These are phyloP conservation scores for Tachysurus vachellii DNA, from an alignment of 2,113 vertebrate species.

Conservation along the genomic window DNA sequence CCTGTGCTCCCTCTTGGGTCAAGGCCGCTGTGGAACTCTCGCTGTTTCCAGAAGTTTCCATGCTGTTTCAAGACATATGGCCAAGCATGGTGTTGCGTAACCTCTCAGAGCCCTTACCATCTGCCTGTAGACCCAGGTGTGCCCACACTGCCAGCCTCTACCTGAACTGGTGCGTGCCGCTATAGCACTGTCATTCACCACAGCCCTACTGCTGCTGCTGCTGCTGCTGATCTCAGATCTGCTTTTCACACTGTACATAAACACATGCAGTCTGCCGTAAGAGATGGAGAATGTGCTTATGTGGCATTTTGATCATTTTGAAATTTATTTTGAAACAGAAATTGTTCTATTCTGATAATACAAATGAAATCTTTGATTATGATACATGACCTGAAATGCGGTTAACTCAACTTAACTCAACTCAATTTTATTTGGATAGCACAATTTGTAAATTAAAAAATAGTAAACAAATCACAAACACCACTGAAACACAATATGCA, in stretches of 20 bases:
- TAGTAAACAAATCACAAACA: no score
- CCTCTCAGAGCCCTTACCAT: slow-evolving; percentile 74
- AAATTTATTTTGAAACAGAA: no score
- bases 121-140: slow-evolving; percentile 76
- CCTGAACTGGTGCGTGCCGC: slow-evolving; percentile 61
- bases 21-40: slow-evolving; percentile 55
- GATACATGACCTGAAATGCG: neutral
- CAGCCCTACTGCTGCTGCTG: slow-evolving; percentile 58
- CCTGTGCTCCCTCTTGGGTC: slow-evolving; percentile 62
- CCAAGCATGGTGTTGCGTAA: slow-evolving; percentile 71
- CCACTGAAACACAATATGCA: no score
- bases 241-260: neutral
- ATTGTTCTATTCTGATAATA: neutral
- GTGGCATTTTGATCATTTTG: neutral
- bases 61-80: slow-evolving; percentile 76
- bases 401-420: neutral
- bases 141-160: slow-evolving; percentile 65
- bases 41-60: slow-evolving; percentile 69
- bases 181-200: slow-evolving; percentile 70
- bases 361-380: neutral
- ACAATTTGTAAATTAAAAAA: no score
- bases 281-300: neutral
- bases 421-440: no score
- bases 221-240: slow-evolving; percentile 42
- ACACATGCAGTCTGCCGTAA: neutral